Conservation (phyloP, 35 echinoderm and acorn worm genomes). For the Acanthaster planci region DNA sequence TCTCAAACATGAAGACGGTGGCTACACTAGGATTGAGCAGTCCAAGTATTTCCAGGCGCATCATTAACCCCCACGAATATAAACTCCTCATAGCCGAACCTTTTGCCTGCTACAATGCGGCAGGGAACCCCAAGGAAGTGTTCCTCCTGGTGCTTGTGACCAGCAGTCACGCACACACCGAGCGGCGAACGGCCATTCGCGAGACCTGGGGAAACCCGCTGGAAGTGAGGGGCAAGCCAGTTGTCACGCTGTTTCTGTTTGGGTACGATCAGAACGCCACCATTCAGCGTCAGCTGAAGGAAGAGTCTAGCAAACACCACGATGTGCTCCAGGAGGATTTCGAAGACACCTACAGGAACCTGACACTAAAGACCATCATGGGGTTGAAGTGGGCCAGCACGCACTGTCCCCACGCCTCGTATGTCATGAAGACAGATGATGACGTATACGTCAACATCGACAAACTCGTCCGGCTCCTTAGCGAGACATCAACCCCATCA, state of each 20-base stretch:
- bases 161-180: slow-evolving; percentile 14
- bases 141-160: slow-evolving; percentile 66
- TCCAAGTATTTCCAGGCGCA: too few relatives aligned
- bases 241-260: slow-evolving; percentile 66
- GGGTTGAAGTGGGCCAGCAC: slow-evolving; percentile 72
- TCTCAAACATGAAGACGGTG: too few relatives aligned
- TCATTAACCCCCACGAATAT: slow-evolving; percentile 47
- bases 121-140: neutral
- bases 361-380: slow-evolving; percentile 82
- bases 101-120: slow-evolving; percentile 16
- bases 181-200: slow-evolving; percentile 26
- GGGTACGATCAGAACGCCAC: neutral
- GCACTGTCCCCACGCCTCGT: slow-evolving; percentile 70
- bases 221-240: slow-evolving; percentile 26
- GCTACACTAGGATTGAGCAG: too few relatives aligned
- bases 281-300: neutral
- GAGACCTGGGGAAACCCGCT: slow-evolving; percentile 49
- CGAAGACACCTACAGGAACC: slow-evolving; percentile 69
- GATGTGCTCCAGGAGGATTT: slow-evolving; percentile 80
- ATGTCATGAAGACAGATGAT: slow-evolving; percentile 84
- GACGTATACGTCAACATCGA: slow-evolving; percentile 63
- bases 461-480: slow-evolving; percentile 51
- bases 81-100: slow-evolving; percentile 62
- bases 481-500: too few relatives aligned
- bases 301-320: slow-evolving; percentile 40